phyloP scores from a whole-genome alignment of 2,888 invertebrate species.

The Lymantria dispar region DNA sequence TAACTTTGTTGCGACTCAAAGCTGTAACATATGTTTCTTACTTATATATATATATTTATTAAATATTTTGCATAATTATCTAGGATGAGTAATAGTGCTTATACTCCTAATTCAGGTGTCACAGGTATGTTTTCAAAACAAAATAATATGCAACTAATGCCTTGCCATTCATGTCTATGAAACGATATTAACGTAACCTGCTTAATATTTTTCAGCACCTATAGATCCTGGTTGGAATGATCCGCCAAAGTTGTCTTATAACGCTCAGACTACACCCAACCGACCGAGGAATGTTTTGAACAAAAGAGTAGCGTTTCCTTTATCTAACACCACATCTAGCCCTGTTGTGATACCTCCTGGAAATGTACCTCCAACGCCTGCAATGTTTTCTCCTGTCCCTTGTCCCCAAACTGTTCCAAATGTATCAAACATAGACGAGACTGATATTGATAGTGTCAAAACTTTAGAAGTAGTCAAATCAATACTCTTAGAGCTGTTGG shows the following conservation, averaged over 20 bases:
- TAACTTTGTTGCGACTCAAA: too few species aligned
- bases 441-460: conserved; percentile 52
- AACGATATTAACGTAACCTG: background rate
- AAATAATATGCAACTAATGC: background rate
- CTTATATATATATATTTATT: background rate
- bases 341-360: conserved; percentile 32
- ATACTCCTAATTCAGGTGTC: conserved; percentile 38
- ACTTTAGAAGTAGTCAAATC: conserved; percentile 56
- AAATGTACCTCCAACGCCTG: conserved; percentile 55
- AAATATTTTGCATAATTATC: background rate
- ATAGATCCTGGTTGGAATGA: conserved; percentile 84
- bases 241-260: conserved; percentile 78
- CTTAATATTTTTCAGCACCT: conserved; percentile 40
- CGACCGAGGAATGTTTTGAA: conserved; percentile 74
- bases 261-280: conserved; percentile 59
- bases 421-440: conserved; percentile 22
- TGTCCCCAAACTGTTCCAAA: conserved; percentile 16
- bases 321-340: conserved; percentile 47
- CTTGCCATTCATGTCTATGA: background rate
- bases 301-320: conserved; percentile 79
- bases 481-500: conserved; percentile 55
- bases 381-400: conserved; percentile 30
- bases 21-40: background rate
- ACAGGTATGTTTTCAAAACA: conserved; percentile 35
- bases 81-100: conserved; percentile 44